Evolutionary conservation across 2,888 invertebrate species (phyloP), one percentile per base, ranked within the genome.

Genomic region (Portevinia maculata): DNA sequence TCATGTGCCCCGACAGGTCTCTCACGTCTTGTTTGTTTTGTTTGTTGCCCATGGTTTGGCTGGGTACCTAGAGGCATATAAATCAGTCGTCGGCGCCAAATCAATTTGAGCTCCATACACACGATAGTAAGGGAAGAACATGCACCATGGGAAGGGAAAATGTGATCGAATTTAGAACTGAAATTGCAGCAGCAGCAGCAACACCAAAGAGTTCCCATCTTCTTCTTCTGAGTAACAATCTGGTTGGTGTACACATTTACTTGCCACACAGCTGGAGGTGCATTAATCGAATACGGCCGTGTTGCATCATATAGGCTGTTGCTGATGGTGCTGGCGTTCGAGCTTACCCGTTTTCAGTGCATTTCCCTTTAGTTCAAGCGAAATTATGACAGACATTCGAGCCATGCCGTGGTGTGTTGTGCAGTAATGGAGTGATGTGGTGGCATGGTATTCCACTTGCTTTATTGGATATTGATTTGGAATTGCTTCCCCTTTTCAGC

Each of bases 1-100:
- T 79, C 73, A 60, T 62, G 65, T 30, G 39, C 32, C 19, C 19
- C 30, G 65, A 59, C 53, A 67, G 48, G 39, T 60, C 41, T 62
- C 39, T 79, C 28, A 57, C 37, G 53, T 71, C 34, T 79, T 73
- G 34, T 17, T 28, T 41, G 13, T 52, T 46, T 30, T 24, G 39
- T 46, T 46, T 13, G 30, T 44, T 19, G 2, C 9, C 15, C 34
- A 9, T 34, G 28, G 9, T 32, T 53, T 53, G 15, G 13, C 5
- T 46, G 13, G 13, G 9, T 46, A 8, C 19, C 17, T 9, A 28
- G n/a, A 19, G 21, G 37, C 50, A 19, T 17, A 74, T 79, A 79
- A 74, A 79, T 79, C 60, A 73, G 55, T 79, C 46, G 73, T 53
- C 53, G 71, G 79, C 79, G 79, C 79, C 71, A 57, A 55, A 69